A percentile compares a stretch with the other conserved stretches of the same genome.
These are phyloP conservation scores for Melitaea athalia DNA, from an alignment of 2,888 invertebrate genomes.

Conservation along the genomic window DNA sequence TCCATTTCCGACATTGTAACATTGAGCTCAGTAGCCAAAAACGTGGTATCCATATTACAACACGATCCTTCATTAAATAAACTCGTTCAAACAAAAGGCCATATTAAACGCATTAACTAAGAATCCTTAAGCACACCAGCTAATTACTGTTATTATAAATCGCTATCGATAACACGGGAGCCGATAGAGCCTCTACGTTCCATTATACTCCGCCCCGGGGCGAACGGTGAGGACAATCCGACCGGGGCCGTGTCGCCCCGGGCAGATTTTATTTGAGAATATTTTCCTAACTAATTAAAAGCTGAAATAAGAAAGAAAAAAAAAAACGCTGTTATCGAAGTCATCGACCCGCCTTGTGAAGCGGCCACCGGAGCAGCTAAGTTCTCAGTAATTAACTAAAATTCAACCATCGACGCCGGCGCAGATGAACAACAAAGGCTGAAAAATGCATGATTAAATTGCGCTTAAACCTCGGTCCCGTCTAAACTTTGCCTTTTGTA, in stretches of 20 bases:
- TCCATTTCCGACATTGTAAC: too few species aligned
- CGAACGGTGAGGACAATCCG: conserved; percentile 69
- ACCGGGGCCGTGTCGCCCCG: conserved; percentile 46
- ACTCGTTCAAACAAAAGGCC: conserved; percentile 4
- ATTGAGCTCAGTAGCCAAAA: background rate
- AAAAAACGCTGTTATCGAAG: conserved; percentile 78
- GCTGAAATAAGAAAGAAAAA: conserved; percentile 80
- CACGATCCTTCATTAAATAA: conserved; percentile 1
- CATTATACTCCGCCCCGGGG: conserved; percentile 69
- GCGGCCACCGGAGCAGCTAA: conserved; percentile 67
- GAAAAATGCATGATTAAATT: conserved; percentile 22
- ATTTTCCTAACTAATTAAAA: conserved; percentile 83
- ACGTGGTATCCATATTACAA: background rate
- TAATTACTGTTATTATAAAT: conserved; percentile 67
- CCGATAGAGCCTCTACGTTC: conserved; percentile 64
- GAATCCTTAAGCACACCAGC: conserved; percentile 57
- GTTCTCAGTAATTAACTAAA: conserved; percentile 79
- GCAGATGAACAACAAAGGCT: conserved; percentile 47
- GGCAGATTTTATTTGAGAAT: conserved; percentile 79
- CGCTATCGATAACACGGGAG: conserved; percentile 68
- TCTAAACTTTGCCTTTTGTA: conserved; percentile 13
- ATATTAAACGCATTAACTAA: conserved; percentile 10
- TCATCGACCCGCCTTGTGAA: conserved; percentile 80
- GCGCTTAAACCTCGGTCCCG: conserved; percentile 6
- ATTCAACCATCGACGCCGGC: conserved; percentile 50